Conservation (phyloP, 2,888 invertebrate genomes). For the Lomographa bimaculata region DNA sequence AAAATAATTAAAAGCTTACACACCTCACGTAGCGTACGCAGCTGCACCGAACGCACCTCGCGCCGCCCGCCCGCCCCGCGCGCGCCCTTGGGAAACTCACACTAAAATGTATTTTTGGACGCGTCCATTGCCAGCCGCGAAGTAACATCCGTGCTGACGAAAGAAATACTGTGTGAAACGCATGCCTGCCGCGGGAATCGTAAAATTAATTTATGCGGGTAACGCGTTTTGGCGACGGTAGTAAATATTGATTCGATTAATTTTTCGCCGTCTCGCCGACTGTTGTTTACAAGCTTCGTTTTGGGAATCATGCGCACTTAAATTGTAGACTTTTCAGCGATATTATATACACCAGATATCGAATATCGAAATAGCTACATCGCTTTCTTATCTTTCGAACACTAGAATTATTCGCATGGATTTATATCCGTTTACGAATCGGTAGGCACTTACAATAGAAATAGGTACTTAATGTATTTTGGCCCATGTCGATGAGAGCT, state of each 20-base stretch:
- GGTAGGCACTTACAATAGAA: neutral
- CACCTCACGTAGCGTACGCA: constrained; percentile 22
- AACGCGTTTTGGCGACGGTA: constrained; percentile 42
- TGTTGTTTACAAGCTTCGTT: constrained; percentile 13
- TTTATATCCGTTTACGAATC: constrained; percentile 6
- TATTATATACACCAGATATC: too few relatives aligned
- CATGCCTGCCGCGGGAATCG: constrained; percentile 45
- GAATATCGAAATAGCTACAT: constrained; percentile 22
- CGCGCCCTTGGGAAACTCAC: constrained; percentile 75
- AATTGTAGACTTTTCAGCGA: constrained; percentile 7
- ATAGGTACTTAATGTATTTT: neutral
- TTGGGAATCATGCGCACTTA: neutral
- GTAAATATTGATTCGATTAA: constrained; percentile 46
- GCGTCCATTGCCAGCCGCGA: constrained; percentile 74
- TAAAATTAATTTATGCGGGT: constrained; percentile 52
- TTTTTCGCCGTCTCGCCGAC: constrained; percentile 20
- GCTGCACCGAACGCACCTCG: constrained; percentile 20
- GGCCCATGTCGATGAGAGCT: neutral
- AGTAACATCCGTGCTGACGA: constrained; percentile 65
- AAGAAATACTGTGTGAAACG: constrained; percentile 63
- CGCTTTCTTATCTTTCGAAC: constrained; percentile 27
- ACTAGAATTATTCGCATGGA: constrained; percentile 10
- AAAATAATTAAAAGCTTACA: constrained; percentile 58
- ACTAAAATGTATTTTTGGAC: constrained; percentile 78
- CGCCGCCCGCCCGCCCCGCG: constrained; percentile 35